Base-by-base conservation (phyloP, 2,113 vertebrate species). In the Psittacus erithacus region DNA sequence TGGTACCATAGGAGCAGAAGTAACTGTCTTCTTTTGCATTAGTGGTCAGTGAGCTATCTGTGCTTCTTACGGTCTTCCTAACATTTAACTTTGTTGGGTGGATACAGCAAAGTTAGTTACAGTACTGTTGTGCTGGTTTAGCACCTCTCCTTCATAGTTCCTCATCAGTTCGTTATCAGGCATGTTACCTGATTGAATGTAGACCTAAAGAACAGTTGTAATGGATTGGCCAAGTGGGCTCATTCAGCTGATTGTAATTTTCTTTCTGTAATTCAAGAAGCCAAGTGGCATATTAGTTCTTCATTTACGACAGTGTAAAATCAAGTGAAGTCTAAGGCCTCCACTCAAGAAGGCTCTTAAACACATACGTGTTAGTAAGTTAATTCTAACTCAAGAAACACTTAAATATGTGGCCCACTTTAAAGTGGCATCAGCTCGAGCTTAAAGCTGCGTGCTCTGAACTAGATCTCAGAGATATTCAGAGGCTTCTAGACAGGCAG, bases 231-330 rank as follows among this genome's bases (percentile, higher is more conserved):
- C 93, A 92, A 62, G 24, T 83, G 82, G 97, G 84, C 38, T 82
- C 13, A 13, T 57, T 92, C 6, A 22, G 67, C 33, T 47, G 76
- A 57, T 17, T 87, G 8, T n/a, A 79, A 53, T 85, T 91, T 91
- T 92, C 65, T 63, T 83, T 47, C 89, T 91, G 68, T 80, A 92
- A 41, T 75, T 89, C 82, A 92, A 76, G 80, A 77, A 95, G 33
- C 22, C 65, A 89, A 52, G 39, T 68, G 44, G 11, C 24, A 18
- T 78, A 50, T 71, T 81, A 3, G 1, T 52, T 91, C 44, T 82
- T 95, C 41, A 31, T 70, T 88, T 86, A 16, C 64, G 47, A 46
- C 29, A 64, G 17, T 77, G 13, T 83, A 86, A 88, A 91, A 84
- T 83, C 29, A 86, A 60, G 35, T 62, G 47, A 75, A 53, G 47